phyloP scores from a whole-genome alignment of 2,888 invertebrate species.

The Sphaerophoria taeniata region DNA sequence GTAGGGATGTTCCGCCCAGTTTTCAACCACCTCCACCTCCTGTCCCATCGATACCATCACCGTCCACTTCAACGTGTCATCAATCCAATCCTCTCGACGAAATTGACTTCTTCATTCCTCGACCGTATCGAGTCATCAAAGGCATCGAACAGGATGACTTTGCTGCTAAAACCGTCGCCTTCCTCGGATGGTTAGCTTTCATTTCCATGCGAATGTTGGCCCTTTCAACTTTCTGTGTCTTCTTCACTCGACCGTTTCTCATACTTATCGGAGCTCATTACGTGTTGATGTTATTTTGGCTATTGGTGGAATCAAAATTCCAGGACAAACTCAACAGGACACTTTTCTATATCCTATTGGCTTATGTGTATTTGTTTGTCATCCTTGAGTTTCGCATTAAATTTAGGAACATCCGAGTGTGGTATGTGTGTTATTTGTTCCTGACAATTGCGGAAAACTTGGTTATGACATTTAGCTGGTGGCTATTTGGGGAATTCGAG shows the following conservation, averaged over 20 bases:
- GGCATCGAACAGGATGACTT: slow-evolving; percentile 90
- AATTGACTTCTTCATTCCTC: slow-evolving; percentile 81
- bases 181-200: slow-evolving; percentile 91
- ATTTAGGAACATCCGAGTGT: slow-evolving; percentile 88
- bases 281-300: slow-evolving; percentile 86
- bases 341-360: slow-evolving; percentile 88
- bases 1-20: slow-evolving; percentile 33
- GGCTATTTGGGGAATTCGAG: slow-evolving; percentile 84
- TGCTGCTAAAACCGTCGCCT: slow-evolving; percentile 87
- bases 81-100: slow-evolving; percentile 74
- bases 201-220: slow-evolving; percentile 88
- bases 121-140: slow-evolving; percentile 84
- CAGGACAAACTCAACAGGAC: slow-evolving; percentile 84
- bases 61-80: slow-evolving; percentile 20
- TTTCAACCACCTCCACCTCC: slow-evolving; percentile 46
- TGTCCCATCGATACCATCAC: slow-evolving; percentile 21
- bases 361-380: slow-evolving; percentile 89
- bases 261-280: slow-evolving; percentile 87
- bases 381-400: slow-evolving; percentile 91
- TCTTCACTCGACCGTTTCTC: slow-evolving; percentile 86
- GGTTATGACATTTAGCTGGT: slow-evolving; percentile 89
- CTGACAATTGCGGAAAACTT: slow-evolving; percentile 88
- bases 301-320: slow-evolving; percentile 86
- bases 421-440: slow-evolving; percentile 88
- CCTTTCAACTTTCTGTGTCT: slow-evolving; percentile 87